Base-by-base conservation (phyloP, 2,113 vertebrate genomes). In the Toxotes jaculatrix region DNA sequence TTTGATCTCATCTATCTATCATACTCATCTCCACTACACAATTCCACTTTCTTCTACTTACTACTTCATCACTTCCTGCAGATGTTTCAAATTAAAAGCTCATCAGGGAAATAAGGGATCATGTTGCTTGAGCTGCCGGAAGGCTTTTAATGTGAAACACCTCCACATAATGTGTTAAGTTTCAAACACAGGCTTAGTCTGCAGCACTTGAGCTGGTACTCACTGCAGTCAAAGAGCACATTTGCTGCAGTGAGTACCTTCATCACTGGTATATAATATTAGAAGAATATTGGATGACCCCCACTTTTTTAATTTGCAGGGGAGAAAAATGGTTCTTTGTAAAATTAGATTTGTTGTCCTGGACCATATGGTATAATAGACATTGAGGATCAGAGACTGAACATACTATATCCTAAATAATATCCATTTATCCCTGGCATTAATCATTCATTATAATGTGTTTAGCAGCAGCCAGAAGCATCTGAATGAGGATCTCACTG, bases 401-500 rank as follows among this genome's bases (percentile, higher is more conserved):
- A 51, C 59, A 66, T 61, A 63, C 45, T 31, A 59, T 32, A 3
- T 65, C 34, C 17, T 57, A 23, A 16, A 59, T 43, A 32, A 63
- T 27, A 63, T 57, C 56, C 57, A 2, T 32, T 59, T 13, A 64
- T 53, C 42, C 49, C 7, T n/a, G 49, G 51, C 49, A 19, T 11
- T 73, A n/a, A 27, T 77, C 68, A 47, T 38, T 40, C 23, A 53
- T 74, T 60, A 14, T 74, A 34, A 53, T 59, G 42, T 61, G 14
- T 61, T 27, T 3, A 12, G 10, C 32, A 53, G 68, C 61, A 72
- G 19, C n/a, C 19, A 53, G 10, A 66, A 8, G 45, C 14, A 42
- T 34, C 47, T 57, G 19, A 67, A n/a, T 8, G 21, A 63, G 65
- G 62, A 16, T 53, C 56, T n/a, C 31, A 21, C 31, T 65, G 65